Evolutionary conservation across 2,113 vertebrate genomes (phyloP).

Genomic region (Promerops cafer): DNA sequence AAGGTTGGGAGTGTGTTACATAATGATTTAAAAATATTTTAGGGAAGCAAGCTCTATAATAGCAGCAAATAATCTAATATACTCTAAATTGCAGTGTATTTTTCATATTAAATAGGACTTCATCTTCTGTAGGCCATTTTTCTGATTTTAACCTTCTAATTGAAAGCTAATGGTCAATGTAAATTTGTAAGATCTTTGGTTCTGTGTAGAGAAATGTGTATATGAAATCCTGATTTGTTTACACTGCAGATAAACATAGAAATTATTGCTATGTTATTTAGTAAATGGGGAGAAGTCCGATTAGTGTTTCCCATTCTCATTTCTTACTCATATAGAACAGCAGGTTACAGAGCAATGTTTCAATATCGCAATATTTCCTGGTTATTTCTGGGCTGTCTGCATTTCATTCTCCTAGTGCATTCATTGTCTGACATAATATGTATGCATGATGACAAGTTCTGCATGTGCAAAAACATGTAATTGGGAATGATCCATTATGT

Average conservation of each 20-base stretch:
- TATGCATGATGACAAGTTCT: conserved; percentile 73
- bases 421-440: conserved; percentile 71
- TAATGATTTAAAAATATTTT: neutral
- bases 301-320: conserved; percentile 75
- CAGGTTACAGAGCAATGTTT: conserved; percentile 74
- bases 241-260: conserved; percentile 58
- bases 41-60: neutral
- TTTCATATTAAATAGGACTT: neutral
- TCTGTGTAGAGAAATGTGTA: neutral
- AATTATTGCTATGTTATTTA: conserved; percentile 43
- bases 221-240: conserved; percentile 59
- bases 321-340: conserved; percentile 82
- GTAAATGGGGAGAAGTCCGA: conserved; percentile 61
- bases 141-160: conserved; percentile 4
- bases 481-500: conserved; percentile 64
- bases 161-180: neutral
- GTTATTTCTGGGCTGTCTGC: conserved; percentile 84
- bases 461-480: conserved; percentile 73
- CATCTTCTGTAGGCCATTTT: neutral
- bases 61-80: neutral
- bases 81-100: neutral
- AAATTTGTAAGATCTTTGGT: conserved; percentile 1
- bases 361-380: conserved; percentile 75
- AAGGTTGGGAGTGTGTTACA: neutral
- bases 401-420: conserved; percentile 67